Evolutionary conservation across 2,797 vertebrate species (phyloP).

Genomic region (Microctenopoma lineatum): DNA sequence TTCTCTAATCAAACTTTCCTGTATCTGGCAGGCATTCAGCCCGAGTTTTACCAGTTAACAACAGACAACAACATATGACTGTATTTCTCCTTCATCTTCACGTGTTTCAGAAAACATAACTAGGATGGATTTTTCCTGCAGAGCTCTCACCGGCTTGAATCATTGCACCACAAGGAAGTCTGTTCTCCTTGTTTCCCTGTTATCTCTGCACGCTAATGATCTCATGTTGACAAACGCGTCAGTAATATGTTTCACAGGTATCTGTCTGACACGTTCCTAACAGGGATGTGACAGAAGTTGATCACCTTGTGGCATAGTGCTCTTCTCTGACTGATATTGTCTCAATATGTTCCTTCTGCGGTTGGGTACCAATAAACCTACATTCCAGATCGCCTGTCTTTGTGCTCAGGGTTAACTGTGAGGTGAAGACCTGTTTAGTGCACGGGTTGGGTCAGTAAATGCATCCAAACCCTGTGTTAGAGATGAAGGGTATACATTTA

Average conservation of each 20-base stretch:
- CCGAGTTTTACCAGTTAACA: conserved; percentile 7
- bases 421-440: too few species aligned
- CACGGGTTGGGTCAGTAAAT: neutral
- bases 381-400: too few species aligned
- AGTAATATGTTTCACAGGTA: neutral
- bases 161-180: neutral
- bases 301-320: neutral
- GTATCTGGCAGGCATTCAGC: conserved; percentile 9
- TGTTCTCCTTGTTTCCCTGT: neutral
- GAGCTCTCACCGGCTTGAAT: conserved; percentile 1
- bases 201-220: neutral
- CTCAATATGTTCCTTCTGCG: neutral
- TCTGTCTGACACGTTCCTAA: neutral
- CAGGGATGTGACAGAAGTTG: neutral
- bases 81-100: neutral
- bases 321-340: neutral
- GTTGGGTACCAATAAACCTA: too few species aligned
- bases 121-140: neutral
- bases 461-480: neutral
- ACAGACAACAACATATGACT: neutral
- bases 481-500: too few species aligned
- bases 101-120: neutral
- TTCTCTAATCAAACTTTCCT: conserved; percentile 6
- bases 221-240: neutral
- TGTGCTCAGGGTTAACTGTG: too few species aligned